Evolutionary conservation across 2,113 vertebrate species (phyloP).

Genomic region (Acinonyx jubatus): DNA sequence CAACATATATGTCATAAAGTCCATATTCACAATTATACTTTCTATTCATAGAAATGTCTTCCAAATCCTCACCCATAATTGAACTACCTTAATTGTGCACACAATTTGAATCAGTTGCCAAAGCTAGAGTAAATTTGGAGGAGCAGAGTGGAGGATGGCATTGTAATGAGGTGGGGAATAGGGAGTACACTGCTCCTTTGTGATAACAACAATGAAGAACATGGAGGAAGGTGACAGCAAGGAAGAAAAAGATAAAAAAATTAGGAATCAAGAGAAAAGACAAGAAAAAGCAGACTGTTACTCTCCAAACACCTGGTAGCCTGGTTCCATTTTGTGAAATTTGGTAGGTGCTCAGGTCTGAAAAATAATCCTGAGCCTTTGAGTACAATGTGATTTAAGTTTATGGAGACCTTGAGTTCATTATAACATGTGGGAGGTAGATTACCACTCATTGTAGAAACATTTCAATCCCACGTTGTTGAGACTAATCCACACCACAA

Average conservation of each 20-base stretch:
- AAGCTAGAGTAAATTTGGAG: background rate
- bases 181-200: background rate
- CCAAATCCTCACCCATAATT: background rate
- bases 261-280: background rate
- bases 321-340: background rate
- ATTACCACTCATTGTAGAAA: background rate
- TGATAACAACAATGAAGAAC: background rate
- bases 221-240: background rate
- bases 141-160: no score
- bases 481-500: background rate
- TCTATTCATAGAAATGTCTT: background rate
- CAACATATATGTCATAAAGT: background rate
- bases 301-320: background rate
- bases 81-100: background rate
- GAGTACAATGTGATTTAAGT: background rate
- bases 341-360: background rate
- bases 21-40: background rate
- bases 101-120: background rate
- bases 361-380: background rate
- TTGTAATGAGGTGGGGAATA: background rate
- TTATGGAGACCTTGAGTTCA: background rate
- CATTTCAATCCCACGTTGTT: background rate
- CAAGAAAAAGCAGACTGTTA: background rate
- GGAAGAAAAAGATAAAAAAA: background rate
- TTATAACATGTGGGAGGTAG: background rate